phyloP scores from a whole-genome alignment of 2,888 invertebrate genomes.

The Oegoconia quadripuncta region DNA sequence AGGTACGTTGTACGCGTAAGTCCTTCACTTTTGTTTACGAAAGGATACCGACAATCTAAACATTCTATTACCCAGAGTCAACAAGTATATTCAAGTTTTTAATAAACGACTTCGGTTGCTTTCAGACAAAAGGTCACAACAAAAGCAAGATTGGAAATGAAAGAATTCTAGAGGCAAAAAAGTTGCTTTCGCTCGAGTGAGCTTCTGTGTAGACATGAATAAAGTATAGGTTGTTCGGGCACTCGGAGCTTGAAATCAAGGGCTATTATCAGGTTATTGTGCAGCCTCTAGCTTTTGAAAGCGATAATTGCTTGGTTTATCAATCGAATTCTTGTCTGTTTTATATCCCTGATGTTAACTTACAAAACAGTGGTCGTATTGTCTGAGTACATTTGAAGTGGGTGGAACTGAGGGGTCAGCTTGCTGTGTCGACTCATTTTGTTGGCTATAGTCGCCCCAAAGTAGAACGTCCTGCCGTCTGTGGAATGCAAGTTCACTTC shows the following conservation, averaged over 20 bases:
- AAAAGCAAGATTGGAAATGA: slow-evolving; percentile 26
- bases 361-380: slow-evolving; percentile 15
- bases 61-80: slow-evolving; percentile 3
- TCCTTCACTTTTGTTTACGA: too few species aligned
- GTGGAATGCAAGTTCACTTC: slow-evolving; percentile 66
- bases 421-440: slow-evolving; percentile 34
- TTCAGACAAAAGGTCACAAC: slow-evolving; percentile 27
- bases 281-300: slow-evolving; percentile 38
- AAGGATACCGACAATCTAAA: slow-evolving; percentile 16
- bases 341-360: slow-evolving; percentile 30
- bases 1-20: slow-evolving; percentile 1
- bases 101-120: background rate
- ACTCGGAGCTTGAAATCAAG: slow-evolving; percentile 30
- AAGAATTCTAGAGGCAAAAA: slow-evolving; percentile 24
- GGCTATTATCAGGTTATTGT: slow-evolving; percentile 40
- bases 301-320: slow-evolving; percentile 48
- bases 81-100: background rate
- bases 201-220: slow-evolving; percentile 26
- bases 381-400: slow-evolving; percentile 4
- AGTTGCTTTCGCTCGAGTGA: slow-evolving; percentile 32
- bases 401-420: slow-evolving; percentile 14
- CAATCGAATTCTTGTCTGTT: slow-evolving; percentile 52
- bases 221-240: slow-evolving; percentile 30
- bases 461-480: slow-evolving; percentile 50
- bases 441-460: slow-evolving; percentile 42